phyloP scores from a whole-genome alignment of 2,797 vertebrate species.

The Moxostoma hubbsi region DNA sequence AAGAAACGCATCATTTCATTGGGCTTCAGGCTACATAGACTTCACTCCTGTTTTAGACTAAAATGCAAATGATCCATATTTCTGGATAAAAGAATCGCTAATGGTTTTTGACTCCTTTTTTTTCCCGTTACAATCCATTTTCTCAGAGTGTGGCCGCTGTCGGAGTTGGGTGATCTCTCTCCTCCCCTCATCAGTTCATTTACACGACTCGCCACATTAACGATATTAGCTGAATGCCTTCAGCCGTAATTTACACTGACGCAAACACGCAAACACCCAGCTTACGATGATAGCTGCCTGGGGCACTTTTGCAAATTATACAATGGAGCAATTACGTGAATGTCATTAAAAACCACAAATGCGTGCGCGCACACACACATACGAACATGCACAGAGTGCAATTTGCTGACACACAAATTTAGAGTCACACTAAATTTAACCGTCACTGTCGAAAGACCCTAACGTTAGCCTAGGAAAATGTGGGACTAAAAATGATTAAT shows the following conservation, averaged over 20 bases:
- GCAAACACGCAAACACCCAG: conserved; percentile 26
- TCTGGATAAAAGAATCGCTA: conserved; percentile 39
- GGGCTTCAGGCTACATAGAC: conserved; percentile 38
- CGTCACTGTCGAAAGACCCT: neutral
- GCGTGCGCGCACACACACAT: neutral
- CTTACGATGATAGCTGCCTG: conserved; percentile 39
- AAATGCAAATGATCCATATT: conserved; percentile 41
- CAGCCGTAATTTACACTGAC: conserved; percentile 56
- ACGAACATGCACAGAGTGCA: neutral
- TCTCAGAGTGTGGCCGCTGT: conserved; percentile 35
- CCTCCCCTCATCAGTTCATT: conserved; percentile 33
- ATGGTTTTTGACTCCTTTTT: conserved; percentile 34
- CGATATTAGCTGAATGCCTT: conserved; percentile 39
- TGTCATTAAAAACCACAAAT: conserved; percentile 34
- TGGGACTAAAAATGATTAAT: neutral
- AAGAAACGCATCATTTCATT: conserved; percentile 1
- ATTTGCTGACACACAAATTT: conserved; percentile 32
- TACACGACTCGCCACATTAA: conserved; percentile 44
- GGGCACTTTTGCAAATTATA: conserved; percentile 40
- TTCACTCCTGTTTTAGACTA: conserved; percentile 37
- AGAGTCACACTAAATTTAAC: neutral
- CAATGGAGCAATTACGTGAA: conserved; percentile 42
- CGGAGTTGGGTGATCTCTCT: conserved; percentile 18
- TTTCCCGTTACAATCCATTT: conserved; percentile 12
- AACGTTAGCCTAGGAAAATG: neutral